Percentiles rank a stretch among this genome's conserved stretches.
Evolutionary conservation across 2,888 invertebrate species (phyloP).

Genomic region (Diaprepes abbreviatus): DNA sequence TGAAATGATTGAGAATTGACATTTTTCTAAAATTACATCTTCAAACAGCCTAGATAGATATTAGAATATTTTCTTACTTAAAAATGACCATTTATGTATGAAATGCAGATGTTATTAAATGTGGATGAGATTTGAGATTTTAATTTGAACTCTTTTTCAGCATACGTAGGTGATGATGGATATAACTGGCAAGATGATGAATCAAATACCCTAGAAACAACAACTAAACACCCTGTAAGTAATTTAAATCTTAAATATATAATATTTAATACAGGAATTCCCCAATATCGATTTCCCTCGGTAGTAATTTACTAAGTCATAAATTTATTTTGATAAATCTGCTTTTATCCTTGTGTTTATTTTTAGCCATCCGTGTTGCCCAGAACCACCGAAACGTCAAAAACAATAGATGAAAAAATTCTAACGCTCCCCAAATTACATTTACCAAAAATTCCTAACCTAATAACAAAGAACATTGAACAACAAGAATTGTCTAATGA

Average conservation of each 20-base stretch:
- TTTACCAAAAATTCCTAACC: constrained; percentile 7
- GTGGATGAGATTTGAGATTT: too few species aligned
- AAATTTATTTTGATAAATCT: too few species aligned
- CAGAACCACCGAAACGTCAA: not conserved
- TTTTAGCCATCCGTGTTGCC: not conserved
- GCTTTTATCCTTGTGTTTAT: not conserved
- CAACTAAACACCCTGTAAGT: not conserved
- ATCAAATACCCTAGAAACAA: constrained; percentile 10
- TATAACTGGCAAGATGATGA: constrained; percentile 33
- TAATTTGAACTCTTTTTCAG: not conserved
- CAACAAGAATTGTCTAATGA: constrained; percentile 4
- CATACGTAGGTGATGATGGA: constrained; percentile 3
- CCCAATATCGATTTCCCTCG: too few species aligned
- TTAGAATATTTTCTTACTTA: too few species aligned
- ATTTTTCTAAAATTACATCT: too few species aligned
- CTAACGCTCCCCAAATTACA: not conserved
- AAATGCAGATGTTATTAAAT: too few species aligned
- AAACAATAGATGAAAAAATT: not conserved
- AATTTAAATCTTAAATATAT: too few species aligned
- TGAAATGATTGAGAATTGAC: too few species aligned
- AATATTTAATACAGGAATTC: too few species aligned
- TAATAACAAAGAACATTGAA: constrained; percentile 3
- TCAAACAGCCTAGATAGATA: too few species aligned
- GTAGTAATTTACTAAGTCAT: too few species aligned
- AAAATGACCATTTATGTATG: too few species aligned